These are phyloP conservation scores for Drosophila aldrichi DNA, from an alignment of 2,888 invertebrate species.

Conservation along the genomic window DNA sequence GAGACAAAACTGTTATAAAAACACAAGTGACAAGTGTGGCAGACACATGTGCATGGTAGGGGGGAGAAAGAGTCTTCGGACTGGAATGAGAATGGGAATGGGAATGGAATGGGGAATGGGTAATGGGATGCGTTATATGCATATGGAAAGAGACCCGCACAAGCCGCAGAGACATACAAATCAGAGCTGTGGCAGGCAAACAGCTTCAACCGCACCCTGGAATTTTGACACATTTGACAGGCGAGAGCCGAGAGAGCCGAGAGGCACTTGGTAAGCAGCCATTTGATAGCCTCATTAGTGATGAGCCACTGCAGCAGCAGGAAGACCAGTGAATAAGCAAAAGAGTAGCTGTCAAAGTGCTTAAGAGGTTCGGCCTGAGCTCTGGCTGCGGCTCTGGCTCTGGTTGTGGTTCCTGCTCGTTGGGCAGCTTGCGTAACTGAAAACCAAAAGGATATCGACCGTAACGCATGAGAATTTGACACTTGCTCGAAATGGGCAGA, in stretches of 20 bases:
- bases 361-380: conserved; percentile 48
- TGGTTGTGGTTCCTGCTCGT: conserved; percentile 30
- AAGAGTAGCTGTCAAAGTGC: conserved; percentile 70
- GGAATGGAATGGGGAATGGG: neutral
- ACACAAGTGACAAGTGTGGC: conserved; percentile 82
- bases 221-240: conserved; percentile 81
- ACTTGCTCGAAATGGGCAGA: conserved; percentile 53
- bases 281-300: conserved; percentile 81
- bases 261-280: conserved; percentile 71
- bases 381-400: neutral
- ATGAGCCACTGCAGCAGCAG: conserved; percentile 65
- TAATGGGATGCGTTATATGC: conserved; percentile 19
- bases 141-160: conserved; percentile 47
- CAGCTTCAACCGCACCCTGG: conserved; percentile 50
- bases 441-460: conserved; percentile 81
- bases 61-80: neutral
- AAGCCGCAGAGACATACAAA: conserved; percentile 51
- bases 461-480: conserved; percentile 70
- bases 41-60: conserved; percentile 58
- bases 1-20: conserved; percentile 72
- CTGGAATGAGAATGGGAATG: conserved; percentile 1
- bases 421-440: conserved; percentile 68
- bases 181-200: conserved; percentile 48
- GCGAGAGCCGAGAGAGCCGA: conserved; percentile 56
- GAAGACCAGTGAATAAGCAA: conserved; percentile 40